phyloP scores from a whole-genome alignment of 2,888 invertebrate genomes.

The Siphonodentalium dalli region DNA sequence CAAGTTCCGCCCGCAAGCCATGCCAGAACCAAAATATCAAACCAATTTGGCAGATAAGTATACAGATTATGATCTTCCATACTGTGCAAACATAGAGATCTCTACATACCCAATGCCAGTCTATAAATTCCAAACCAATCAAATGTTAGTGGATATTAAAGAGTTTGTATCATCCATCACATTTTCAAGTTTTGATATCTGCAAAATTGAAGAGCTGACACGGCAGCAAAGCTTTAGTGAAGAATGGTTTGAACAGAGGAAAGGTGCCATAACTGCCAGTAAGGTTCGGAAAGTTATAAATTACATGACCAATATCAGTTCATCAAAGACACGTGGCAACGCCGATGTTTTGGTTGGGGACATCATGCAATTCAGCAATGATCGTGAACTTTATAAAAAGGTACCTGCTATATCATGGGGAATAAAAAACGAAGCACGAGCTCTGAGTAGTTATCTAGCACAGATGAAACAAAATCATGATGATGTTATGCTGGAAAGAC shows the following conservation, averaged over 20 bases:
- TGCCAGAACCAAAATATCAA: neutral
- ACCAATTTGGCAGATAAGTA: neutral
- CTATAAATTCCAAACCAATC: no score
- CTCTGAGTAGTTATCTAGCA: slow-evolving; percentile 1
- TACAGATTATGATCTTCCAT: slow-evolving; percentile 1
- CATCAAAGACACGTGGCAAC: no score
- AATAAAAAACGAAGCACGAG: slow-evolving; percentile 2
- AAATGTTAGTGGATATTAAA: no score
- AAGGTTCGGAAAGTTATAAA: neutral
- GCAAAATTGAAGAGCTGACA: slow-evolving; percentile 7
- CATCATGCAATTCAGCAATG: slow-evolving; percentile 1
- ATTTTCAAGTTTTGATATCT: neutral
- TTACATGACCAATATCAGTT: neutral
- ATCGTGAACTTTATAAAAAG: neutral
- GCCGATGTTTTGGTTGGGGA: slow-evolving; percentile 5
- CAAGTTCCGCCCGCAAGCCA: slow-evolving; percentile 1
- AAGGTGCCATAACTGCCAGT: slow-evolving; percentile 8
- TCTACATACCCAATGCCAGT: slow-evolving; percentile 4
- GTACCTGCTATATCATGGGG: slow-evolving; percentile 8
- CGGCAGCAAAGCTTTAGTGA: neutral
- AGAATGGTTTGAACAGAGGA: slow-evolving; percentile 14
- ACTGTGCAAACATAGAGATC: neutral
- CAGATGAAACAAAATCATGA: neutral
- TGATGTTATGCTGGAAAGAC: neutral
- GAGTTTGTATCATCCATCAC: neutral